phyloP scores from a whole-genome alignment of 1,140 invertebrate species.

The Muscidifurax raptorellus region DNA sequence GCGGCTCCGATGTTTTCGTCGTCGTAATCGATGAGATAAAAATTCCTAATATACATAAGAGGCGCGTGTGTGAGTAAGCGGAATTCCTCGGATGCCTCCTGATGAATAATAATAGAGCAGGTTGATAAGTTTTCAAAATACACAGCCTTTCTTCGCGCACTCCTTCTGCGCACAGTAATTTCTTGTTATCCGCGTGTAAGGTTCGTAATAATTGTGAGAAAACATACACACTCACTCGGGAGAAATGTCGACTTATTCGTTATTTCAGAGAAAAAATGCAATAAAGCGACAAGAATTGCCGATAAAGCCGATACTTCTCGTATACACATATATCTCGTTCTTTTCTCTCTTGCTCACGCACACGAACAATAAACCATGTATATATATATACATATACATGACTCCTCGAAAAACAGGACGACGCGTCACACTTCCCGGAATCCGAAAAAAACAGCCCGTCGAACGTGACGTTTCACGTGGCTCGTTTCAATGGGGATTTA shows the following conservation, averaged over 20 bases:
- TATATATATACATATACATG: background rate
- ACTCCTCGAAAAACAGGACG: background rate
- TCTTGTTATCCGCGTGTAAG: too few species aligned
- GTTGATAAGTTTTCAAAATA: background rate
- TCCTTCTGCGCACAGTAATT: too few species aligned
- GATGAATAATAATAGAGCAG: background rate
- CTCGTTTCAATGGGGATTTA: background rate
- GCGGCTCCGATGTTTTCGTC: background rate
- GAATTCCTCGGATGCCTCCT: background rate
- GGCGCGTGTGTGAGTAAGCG: background rate
- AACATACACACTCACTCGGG: too few species aligned
- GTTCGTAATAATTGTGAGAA: too few species aligned
- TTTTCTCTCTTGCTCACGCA: too few species aligned
- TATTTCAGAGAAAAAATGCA: too few species aligned
- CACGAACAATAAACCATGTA: background rate
- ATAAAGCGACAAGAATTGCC: too few species aligned
- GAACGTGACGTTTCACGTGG: slow-evolving; percentile 28
- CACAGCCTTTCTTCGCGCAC: too few species aligned
- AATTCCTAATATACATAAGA: background rate
- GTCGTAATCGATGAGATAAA: background rate
- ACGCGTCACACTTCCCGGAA: background rate
- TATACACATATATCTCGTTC: too few species aligned
- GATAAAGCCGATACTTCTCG: too few species aligned
- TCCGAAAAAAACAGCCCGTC: background rate
- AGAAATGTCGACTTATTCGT: too few species aligned